phyloP scores from a whole-genome alignment of 30 jellyfish, hydroid and myxozoan genomes.

The Cassiopea xamachana region DNA sequence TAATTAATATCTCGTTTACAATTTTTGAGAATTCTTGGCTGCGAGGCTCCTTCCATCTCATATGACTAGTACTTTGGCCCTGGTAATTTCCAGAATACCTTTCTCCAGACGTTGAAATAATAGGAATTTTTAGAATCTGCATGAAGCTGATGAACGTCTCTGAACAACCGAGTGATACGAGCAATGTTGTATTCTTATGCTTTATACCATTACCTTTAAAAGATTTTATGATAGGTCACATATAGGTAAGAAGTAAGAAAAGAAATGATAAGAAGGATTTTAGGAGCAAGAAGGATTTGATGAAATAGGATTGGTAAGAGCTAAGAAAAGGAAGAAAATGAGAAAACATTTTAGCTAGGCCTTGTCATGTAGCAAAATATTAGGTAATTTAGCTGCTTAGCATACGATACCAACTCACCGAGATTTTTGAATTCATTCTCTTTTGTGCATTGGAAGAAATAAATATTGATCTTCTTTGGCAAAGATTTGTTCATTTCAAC shows the following conservation, averaged over 20 bases:
- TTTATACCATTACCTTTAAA: constrained; percentile 3
- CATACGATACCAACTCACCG: constrained; percentile 4
- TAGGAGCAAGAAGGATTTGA: background rate
- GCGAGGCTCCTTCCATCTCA: constrained; percentile 39
- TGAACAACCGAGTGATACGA: constrained; percentile 14
- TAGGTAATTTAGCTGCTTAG: background rate
- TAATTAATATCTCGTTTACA: constrained; percentile 12
- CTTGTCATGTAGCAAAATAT: too few species aligned
- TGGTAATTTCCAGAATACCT: background rate
- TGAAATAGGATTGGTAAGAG: background rate
- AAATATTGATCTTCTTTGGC: background rate
- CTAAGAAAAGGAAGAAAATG: background rate
- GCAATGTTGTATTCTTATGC: background rate
- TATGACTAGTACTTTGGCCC: background rate
- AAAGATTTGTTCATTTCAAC: background rate
- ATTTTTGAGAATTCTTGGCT: constrained; percentile 23
- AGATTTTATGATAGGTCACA: too few species aligned
- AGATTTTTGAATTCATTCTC: background rate
- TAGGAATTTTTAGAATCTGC: constrained; percentile 2
- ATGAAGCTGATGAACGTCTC: background rate
- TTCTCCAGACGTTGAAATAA: constrained; percentile 8
- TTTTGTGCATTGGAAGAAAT: background rate
- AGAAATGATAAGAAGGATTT: background rate
- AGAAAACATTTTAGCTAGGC: too few species aligned
- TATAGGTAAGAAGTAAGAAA: background rate